A percentile compares a stretch with the other conserved stretches of the same genome.
phyloP scores from a whole-genome alignment of 2,888 invertebrate genomes.

The Catocala sponsa region DNA sequence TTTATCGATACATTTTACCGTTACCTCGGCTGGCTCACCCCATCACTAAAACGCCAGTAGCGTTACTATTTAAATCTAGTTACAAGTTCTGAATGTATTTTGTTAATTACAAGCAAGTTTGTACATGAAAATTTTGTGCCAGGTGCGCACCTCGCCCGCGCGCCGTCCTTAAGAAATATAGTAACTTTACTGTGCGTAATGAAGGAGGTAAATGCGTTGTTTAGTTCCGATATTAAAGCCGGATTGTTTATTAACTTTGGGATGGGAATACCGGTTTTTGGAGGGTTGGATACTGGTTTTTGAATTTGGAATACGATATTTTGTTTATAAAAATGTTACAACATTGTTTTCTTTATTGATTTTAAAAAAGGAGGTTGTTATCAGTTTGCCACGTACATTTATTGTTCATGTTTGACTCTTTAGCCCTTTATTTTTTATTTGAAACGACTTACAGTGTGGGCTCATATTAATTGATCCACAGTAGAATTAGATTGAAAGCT shows the following conservation, averaged over 20 bases:
- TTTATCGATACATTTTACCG: slow-evolving; percentile 33
- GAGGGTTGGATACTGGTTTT: slow-evolving; percentile 1
- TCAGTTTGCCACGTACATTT: no score
- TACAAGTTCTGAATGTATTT: slow-evolving; percentile 88
- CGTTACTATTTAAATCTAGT: slow-evolving; percentile 87
- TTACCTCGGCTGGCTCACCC: slow-evolving; percentile 5
- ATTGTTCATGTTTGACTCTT: no score
- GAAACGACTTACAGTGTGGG: no score
- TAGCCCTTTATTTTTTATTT: no score
- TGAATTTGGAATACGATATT: no score
- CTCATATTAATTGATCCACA: no score
- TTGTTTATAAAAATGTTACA: no score
- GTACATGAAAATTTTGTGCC: slow-evolving; percentile 81
- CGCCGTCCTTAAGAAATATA: slow-evolving; percentile 65
- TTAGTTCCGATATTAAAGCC: slow-evolving; percentile 24
- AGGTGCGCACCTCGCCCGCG: slow-evolving; percentile 63
- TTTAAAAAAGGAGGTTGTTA: no score
- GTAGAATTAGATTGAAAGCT: no score
- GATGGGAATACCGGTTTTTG: slow-evolving; percentile 3
- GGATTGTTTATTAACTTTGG: slow-evolving; percentile 34
- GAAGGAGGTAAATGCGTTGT: slow-evolving; percentile 35
- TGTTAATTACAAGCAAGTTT: slow-evolving; percentile 85
- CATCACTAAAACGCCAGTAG: slow-evolving; percentile 59
- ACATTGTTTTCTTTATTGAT: no score
- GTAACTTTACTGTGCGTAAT: slow-evolving; percentile 58